Base-by-base conservation (phyloP, 2,888 invertebrate genomes). In the Aphodius granarius region DNA sequence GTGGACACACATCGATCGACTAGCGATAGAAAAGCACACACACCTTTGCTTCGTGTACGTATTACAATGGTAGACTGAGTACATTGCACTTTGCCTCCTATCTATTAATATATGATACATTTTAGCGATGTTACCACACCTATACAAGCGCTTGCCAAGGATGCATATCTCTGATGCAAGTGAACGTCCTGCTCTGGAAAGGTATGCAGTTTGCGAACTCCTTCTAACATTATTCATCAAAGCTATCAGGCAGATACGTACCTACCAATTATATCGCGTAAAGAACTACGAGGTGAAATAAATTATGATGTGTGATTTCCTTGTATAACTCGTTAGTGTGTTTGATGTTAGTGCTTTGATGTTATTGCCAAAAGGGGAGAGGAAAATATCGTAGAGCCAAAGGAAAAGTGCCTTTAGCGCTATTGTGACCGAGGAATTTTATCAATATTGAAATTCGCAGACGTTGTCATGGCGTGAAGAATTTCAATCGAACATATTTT, bases 51-150 rank as follows among this genome's bases (percentile, higher is more conserved):
- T 21, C 20, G 20, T 19, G 66, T 18, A 19, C 18, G 66, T 21
- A 17, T 66, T 21, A 43, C 43, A 43, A 43, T 43, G 9, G 43
- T 6, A 13, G 13, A 43, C 6, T 13, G 43, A 76, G 76, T 76
- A 62, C 76, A 64, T 76, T 76, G 76, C 76, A 76, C 76, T 76
- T 73, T 76, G 76, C 43, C 43, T 43, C 19, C 62, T 68, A 73
- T 73, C 76, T 76, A 76, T 76, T 76, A 76, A 76, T 76, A 76
- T 73, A 76, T 76, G 64, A 73, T 76, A 73, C 72, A 71, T 76
- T 73, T 73, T 22, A 43, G 43, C 43, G 71, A 20, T 71, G 43
- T 21, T 21, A 71, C 71, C 71, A 23, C 71, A 43, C 71, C 71
- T 71, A 22, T 15, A 71, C 43, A 43, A 13, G 9, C 43, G 43